Base-by-base conservation (phyloP, 2,113 vertebrate genomes). In the Semnopithecus entellus region DNA sequence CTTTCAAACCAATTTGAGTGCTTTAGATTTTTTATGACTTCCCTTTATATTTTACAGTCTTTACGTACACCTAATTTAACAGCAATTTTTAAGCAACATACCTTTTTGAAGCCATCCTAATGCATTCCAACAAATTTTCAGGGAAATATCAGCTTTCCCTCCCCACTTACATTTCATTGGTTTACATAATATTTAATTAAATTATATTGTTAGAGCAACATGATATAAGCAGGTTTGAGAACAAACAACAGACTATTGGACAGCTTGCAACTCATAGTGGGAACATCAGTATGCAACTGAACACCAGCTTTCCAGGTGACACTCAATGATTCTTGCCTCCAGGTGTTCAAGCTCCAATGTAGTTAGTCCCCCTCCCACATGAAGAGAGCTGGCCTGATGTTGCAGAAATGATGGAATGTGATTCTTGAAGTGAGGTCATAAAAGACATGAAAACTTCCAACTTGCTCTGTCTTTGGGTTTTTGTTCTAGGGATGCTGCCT, bases 31-130 rank as follows among this genome's bases (percentile, higher is more conserved):
- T 93, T 94, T 83, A 91, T 68, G 78, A 76, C 40, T 85, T 48
- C 45, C 90, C 45, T 95, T 95, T 82, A 38, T 79, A 95, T 93
- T 89, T 96, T 88, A 90, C 27, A 86, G 30, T 86, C n/a, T 20
- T 91, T 72, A 55, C 25, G 38, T 78, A 76, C 22, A 72, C 18
- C 30, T 85, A 84, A 88, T 85, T 82, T 94, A 92, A 93, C 6
- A 73, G 32, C 20, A 78, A 61, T 72, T 79, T 92, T 89, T 80
- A 95, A 91, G 73, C 64, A 79, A 68, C 16, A 18, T 61, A 30
- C 3, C n/a, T 84, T 94, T 68, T 76, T 40, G 20, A 35, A 20
- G 5, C 87, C 59, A 59, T 81, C 68, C 45, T 81, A 64, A 88
- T 81, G 13, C 55, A 95, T 48, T 80, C 25, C 52, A 81, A 8